Evolutionary conservation across 2,113 vertebrate genomes (phyloP).

Genomic region (Rhea americana): DNA sequence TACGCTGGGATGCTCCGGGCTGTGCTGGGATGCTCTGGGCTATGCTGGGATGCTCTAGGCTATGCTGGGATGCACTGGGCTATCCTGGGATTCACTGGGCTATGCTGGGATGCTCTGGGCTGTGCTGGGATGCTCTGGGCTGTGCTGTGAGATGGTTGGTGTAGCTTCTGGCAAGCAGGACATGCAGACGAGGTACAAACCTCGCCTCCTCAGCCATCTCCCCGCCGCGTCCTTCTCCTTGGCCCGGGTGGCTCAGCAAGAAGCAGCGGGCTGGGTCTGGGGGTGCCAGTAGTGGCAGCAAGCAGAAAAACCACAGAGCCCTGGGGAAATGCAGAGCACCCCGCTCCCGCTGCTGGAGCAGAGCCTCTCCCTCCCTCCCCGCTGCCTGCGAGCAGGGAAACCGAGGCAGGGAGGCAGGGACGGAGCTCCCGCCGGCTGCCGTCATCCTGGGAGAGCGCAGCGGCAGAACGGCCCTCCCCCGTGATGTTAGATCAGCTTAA

Average conservation of each 20-base stretch:
- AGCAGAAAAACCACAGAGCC: neutral
- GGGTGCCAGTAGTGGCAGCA: neutral
- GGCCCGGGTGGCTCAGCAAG: neutral
- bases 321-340: neutral
- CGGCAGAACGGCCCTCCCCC: neutral
- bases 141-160: too few species aligned
- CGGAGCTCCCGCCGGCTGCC: neutral
- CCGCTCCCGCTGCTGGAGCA: too few species aligned
- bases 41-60: too few species aligned
- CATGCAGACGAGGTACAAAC: neutral
- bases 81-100: too few species aligned
- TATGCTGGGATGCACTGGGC: too few species aligned
- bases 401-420: neutral
- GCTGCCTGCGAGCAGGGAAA: neutral
- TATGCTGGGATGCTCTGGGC: too few species aligned
- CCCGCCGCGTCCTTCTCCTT: too few species aligned
- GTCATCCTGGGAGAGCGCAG: neutral
- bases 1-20: too few species aligned
- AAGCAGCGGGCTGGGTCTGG: neutral
- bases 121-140: too few species aligned
- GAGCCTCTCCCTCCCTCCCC: too few species aligned
- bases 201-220: too few species aligned
- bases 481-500: slow-evolving; percentile 60
- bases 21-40: too few species aligned
- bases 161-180: neutral